Conservation (phyloP, 2,888 invertebrate genomes). For the Brachyptera risi region DNA sequence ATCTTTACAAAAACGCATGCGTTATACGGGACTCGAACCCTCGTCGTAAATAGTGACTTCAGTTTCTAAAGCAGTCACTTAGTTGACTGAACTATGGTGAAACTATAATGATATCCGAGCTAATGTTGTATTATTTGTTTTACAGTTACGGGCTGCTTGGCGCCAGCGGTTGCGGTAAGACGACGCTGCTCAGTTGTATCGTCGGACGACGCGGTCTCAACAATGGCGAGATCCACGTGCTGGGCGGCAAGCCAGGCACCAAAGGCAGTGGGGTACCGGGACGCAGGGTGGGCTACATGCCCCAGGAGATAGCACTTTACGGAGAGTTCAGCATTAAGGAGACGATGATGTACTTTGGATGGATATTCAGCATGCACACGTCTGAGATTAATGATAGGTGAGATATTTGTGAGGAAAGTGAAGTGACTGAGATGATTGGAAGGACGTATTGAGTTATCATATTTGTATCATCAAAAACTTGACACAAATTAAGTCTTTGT, state of each 20-base stretch:
- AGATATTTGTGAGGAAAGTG: too few species aligned
- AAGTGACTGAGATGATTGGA: too few species aligned
- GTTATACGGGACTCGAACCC: too few species aligned
- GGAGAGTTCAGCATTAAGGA: conserved; percentile 92
- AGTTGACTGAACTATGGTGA: too few species aligned
- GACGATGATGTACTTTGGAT: conserved; percentile 94
- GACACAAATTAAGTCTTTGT: too few species aligned
- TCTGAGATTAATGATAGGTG: conserved; percentile 72
- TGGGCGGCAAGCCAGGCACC: conserved; percentile 86
- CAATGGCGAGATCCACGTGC: conserved; percentile 82
- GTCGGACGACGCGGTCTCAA: conserved; percentile 83
- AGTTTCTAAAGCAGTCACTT: too few species aligned
- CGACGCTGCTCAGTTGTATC: conserved; percentile 87
- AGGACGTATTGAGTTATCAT: too few species aligned
- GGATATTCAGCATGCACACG: conserved; percentile 90
- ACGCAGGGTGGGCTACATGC: conserved; percentile 95
- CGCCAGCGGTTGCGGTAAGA: conserved; percentile 96
- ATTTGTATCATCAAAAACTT: too few species aligned
- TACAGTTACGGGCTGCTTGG: conserved; percentile 88
- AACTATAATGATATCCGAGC: too few species aligned
- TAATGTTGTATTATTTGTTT: too few species aligned
- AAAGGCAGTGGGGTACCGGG: conserved; percentile 88
- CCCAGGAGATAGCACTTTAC: conserved; percentile 80
- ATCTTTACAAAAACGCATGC: too few species aligned
- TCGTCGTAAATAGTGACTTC: too few species aligned